Evolutionary conservation across 2,888 invertebrate species (phyloP), one percentile per base, ranked within the genome.

Genomic region (Bombylius major): DNA sequence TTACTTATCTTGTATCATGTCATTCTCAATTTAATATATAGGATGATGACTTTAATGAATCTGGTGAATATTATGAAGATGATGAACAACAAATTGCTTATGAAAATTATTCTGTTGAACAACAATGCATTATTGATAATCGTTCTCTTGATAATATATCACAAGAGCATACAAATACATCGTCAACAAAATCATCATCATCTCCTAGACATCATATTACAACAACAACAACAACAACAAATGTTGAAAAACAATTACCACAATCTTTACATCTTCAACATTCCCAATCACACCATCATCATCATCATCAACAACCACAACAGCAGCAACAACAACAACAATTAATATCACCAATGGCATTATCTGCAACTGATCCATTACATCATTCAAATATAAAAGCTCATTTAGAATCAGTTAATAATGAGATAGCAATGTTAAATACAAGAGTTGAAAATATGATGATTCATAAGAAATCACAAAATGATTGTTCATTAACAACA

Each of bases 371-470:
- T 11, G 67, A 72, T 51, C 68, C 69, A n/a, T 61, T 66, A n/a
- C 61, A 65, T 63, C 63, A 64, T 58, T 63, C 63, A 53, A 69
- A 69, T 56, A 66, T 65, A n/a, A 67, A 67, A 42, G 67, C 65
- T 9, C 67, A 67, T 57, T 62, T 75, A 60, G 68, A 76, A 60
- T 69, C 74, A 47, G 75, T 79, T 36, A 79, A 78, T 63, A 70
- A 75, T 51, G 80, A 81, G 67, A 74, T 82, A 58, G 76, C 77
- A 33, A 70, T 77, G 62, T 69, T 82, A 51, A 78, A 80, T 63
- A 70, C 75, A 59, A 78, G 82, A 63, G 81, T 82, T 77, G 78
- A 80, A 64, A 78, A 76, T 57, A 80, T 82, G 58, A 78, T 79
- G 60, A 64, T 79, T 23, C 50, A 56, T 48, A 47, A 23, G 11